These are phyloP conservation scores for Heterochromis multidens DNA, from an alignment of 2,113 vertebrate species.

Conservation along the genomic window DNA sequence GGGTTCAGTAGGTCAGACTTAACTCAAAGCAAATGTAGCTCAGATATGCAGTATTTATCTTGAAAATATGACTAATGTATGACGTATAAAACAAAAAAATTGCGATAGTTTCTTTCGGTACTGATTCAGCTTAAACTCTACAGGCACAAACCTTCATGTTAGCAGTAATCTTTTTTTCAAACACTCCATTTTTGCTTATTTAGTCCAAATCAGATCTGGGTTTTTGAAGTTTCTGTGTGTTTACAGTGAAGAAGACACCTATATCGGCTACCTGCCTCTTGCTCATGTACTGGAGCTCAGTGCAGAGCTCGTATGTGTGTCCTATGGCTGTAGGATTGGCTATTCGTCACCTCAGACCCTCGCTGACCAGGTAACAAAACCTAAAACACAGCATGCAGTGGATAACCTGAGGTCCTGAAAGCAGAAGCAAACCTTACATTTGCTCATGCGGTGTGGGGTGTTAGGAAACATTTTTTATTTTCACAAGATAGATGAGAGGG, in stretches of 20 bases:
- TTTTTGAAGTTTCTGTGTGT: neutral
- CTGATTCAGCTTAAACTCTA: neutral
- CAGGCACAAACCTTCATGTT: too few relatives aligned
- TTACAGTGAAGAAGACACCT: slow-evolving; percentile 87
- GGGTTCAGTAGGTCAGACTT: neutral
- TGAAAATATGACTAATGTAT: neutral
- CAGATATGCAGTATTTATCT: neutral
- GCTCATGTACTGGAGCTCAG: slow-evolving; percentile 94
- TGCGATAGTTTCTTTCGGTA: neutral
- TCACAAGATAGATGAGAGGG: too few relatives aligned
- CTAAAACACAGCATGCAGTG: neutral
- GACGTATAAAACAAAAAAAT: neutral
- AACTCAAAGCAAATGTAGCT: neutral
- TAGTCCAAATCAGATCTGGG: neutral
- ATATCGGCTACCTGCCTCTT: slow-evolving; percentile 92
- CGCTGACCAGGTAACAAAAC: slow-evolving; percentile 85
- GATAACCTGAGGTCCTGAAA: too few relatives aligned
- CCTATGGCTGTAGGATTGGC: slow-evolving; percentile 88
- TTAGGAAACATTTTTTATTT: too few relatives aligned
- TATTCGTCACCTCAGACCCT: slow-evolving; percentile 95
- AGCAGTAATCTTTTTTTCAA: neutral
- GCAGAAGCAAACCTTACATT: neutral
- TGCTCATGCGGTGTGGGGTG: neutral
- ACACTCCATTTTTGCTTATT: neutral
- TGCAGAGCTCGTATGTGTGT: slow-evolving; percentile 88